Base-by-base conservation (phyloP, 92 coral and sea anemone species). In the Galaxea fascicularis region DNA sequence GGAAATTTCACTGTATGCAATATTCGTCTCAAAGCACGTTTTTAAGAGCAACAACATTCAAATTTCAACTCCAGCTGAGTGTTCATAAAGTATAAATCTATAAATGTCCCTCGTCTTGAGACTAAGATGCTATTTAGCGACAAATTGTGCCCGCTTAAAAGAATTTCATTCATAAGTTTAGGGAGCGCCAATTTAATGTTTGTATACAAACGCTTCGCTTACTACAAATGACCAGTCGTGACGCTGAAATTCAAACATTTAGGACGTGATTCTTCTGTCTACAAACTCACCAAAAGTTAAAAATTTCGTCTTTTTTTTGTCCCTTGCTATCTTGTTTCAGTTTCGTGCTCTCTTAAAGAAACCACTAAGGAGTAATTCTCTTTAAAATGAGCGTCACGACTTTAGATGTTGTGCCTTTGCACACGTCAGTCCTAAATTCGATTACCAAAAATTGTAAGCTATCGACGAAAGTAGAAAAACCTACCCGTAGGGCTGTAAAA, bases 141-240 rank as follows among this genome's bases (percentile, higher is more conserved):
- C 52, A 70, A 59, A 82, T 70, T 35, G 39, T 12, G 39, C 86
- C 57, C 67, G 58, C 82, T 70, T 81, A 65, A 63, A 78, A 87
- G 92, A 89, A 89, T 89, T 89, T 89, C 92, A 89, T 89, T 89
- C 92, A 89, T 85, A 73, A 78, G 80, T 82, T 58, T 65, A 24
- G 87, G 71, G 87, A 86, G 89, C 86, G 86, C 85, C 82, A 66
- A 52, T 87, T 63, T 35, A 35, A 60, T 60, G 89, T 89, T 89
- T 89, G 89, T 73, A 89, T 78, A 89, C 92, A 71, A 59, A 71
- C 78, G 52, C 70, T 31, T 31, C 85, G 76, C 70, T 56, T 66
- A 70, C 78, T 82, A 69, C 76, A n/a, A 78, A 82, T 59, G 35
- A 71, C 86, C 71, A 54, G 78, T 52, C 70, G 68, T 24, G 65